A percentile compares a stretch with the other conserved stretches of the same genome.
Conservation (phyloP, 2,113 vertebrate species). For the Genyomyrus donnyi region DNA sequence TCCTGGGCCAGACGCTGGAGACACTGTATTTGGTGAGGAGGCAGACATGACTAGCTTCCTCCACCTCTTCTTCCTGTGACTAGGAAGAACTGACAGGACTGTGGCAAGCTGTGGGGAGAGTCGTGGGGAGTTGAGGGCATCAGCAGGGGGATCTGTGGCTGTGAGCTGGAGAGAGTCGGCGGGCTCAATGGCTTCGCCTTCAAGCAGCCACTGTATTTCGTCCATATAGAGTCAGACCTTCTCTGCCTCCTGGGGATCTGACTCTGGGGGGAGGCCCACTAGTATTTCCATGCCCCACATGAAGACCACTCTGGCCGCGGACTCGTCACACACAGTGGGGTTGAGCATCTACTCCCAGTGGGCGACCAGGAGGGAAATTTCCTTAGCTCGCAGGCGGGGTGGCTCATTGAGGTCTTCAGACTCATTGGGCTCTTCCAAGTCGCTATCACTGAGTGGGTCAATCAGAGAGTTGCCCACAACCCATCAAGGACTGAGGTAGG, state of each 20-base stretch:
- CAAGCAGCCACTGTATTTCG: neutral
- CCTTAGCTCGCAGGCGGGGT: neutral
- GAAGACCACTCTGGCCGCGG: no score
- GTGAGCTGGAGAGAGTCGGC: neutral
- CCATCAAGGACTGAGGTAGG: neutral
- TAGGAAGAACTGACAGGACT: no score
- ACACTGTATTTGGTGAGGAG: neutral
- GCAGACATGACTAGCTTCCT: no score
- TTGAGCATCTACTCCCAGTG: no score
- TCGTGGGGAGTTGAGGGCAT: no score
- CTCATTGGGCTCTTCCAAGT: neutral
- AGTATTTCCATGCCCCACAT: no score
- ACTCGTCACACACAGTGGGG: no score
- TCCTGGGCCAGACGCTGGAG: neutral
- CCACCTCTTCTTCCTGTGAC: no score
- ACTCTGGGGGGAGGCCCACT: no score
- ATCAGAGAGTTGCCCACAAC: neutral
- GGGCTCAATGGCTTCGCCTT: neutral
- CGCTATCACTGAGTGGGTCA: neutral
- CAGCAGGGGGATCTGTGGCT: neutral
- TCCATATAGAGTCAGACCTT: no score
- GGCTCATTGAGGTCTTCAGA: neutral
- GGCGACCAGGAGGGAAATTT: neutral
- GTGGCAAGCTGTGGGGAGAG: no score
- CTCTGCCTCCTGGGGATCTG: no score